Conservation (phyloP, 1,140 invertebrate genomes). For the Drosophila albomicans region DNA sequence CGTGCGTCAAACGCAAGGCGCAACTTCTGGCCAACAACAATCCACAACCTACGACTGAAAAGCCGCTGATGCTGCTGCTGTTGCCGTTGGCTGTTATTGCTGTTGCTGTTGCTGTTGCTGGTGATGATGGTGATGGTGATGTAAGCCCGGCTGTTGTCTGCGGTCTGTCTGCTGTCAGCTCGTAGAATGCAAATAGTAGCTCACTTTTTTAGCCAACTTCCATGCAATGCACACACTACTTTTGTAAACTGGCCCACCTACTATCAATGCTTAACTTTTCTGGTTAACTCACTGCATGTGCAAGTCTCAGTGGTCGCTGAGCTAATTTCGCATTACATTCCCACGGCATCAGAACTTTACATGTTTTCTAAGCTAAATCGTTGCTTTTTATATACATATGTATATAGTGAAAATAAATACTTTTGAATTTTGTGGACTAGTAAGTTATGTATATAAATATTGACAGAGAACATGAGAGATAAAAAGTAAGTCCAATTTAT, state of each 20-base stretch:
- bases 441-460: too few species aligned
- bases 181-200: constrained; percentile 31
- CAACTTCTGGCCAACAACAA: constrained; percentile 36
- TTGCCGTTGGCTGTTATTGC: neutral
- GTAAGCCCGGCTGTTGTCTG: constrained; percentile 34
- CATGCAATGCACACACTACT: neutral
- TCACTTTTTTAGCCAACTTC: neutral
- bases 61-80: constrained; percentile 12
- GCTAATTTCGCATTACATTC: constrained; percentile 10
- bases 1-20: constrained; percentile 6
- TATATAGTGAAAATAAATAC: neutral
- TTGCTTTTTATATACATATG: neutral
- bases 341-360: neutral
- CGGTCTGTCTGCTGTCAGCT: constrained; percentile 33
- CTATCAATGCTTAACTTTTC: constrained; percentile 25
- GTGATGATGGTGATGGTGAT: constrained; percentile 38
- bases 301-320: neutral
- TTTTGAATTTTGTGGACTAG: neutral
- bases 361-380: neutral
- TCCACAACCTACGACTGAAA: constrained; percentile 34
- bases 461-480: too few species aligned
- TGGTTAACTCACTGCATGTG: constrained; percentile 25
- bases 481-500: too few species aligned
- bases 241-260: constrained; percentile 52
- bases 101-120: neutral